Evolutionary conservation across 2,113 vertebrate species (phyloP), one percentile per base, ranked within the genome.

Genomic region (Aptenodytes patagonicus): DNA sequence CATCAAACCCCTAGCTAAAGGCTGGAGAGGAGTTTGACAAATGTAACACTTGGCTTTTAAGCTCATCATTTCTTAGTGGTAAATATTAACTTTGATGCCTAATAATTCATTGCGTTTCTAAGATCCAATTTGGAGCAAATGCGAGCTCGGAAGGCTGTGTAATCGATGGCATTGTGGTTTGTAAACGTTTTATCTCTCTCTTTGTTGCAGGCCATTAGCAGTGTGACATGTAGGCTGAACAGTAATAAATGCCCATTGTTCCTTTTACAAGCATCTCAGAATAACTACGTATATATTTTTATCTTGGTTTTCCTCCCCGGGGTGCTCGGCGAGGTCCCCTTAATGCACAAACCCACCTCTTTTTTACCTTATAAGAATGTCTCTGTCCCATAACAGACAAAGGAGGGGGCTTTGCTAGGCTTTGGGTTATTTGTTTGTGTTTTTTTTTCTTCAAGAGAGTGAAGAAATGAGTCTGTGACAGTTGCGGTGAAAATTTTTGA

Each of bases 191-290:
- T 94, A 34, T 95, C 57, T 89, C 87, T 86, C 83, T 86, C 61
- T 83, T 83, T 90, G 85, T 91, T 89, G 57, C 86, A 96, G 89
- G 95, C 91, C 85, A 69, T 98, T 92, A 89, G 84, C 71, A 29
- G 62, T 66, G 66, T 90, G 94, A 90, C 90, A 47, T 12, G 55
- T 82, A 90, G 82, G 78, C 82, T 87, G 92, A 96, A 96, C 94
- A 96, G 96, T 95, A 96, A 90, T 95, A 96, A 96, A 97, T 95
- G 93, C 88, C 84, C 91, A 85, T 96, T 96, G 97, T 97, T 96
- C 94, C 79, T 71, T 93, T 95, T 87, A 89, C 46, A 82, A 97
- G 90, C 95, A 80, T 51, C 79, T 82, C 69, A n/a, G 44, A 97
- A 89, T 91, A 75, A 91, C 54, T 64, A 46, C n/a, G 15, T 80